Conservation (phyloP, 2,888 invertebrate genomes). For the Perithous albicinctus region DNA sequence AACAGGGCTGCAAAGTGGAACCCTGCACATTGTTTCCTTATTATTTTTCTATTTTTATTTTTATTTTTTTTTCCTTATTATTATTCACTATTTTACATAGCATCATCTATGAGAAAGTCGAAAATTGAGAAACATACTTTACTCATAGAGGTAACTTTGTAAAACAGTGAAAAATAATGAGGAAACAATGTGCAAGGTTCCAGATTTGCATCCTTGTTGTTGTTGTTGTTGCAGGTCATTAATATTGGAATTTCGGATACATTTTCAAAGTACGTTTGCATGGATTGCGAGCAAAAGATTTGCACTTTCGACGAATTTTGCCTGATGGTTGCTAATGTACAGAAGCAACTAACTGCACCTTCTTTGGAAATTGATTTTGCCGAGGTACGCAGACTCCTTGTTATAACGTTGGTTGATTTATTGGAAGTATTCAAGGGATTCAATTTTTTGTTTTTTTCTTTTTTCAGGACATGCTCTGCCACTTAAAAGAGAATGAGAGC, state of each 20-base stretch:
- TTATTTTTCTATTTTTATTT: no score
- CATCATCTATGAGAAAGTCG: no score
- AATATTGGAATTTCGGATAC: conserved; percentile 78
- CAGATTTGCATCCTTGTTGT: no score
- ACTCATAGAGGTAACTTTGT: no score
- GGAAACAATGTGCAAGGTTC: no score
- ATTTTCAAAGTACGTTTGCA: conserved; percentile 81
- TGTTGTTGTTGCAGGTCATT: conserved; percentile 77
- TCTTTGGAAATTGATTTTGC: conserved; percentile 81
- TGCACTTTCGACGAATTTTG: conserved; percentile 83
- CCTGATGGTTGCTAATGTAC: conserved; percentile 81
- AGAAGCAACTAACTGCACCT: conserved; percentile 80
- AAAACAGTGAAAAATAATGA: no score
- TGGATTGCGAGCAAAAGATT: conserved; percentile 81
- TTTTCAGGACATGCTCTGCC: conserved; percentile 79
- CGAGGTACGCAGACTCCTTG: conserved; percentile 73
- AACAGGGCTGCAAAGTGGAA: no score
- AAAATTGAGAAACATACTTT: no score
- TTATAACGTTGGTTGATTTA: background rate
- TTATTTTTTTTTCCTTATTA: no score
- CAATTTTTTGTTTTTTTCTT: background rate
- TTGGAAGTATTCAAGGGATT: background rate
- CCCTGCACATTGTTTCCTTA: no score
- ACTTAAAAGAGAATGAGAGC: conserved; percentile 77
- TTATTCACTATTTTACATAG: no score